Conservation (phyloP, 2,888 invertebrate genomes). For the Mesoligia furuncula region DNA sequence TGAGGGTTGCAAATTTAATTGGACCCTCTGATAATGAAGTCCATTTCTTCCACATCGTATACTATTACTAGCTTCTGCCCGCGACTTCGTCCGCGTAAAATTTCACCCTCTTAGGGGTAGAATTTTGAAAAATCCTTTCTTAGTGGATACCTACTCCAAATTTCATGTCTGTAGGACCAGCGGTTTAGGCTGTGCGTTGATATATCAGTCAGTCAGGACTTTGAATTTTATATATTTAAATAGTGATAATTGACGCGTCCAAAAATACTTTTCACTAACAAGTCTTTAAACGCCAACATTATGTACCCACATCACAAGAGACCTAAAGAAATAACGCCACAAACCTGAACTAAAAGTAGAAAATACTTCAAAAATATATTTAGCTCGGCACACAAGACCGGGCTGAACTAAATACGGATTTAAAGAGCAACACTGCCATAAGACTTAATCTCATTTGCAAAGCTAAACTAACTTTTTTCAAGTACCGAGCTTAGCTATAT, state of each 20-base stretch:
- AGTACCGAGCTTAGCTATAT: constrained; percentile 72
- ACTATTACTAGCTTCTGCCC: too few relatives aligned
- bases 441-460: constrained; percentile 83
- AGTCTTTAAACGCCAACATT: neutral
- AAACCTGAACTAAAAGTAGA: constrained; percentile 10
- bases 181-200: too few relatives aligned
- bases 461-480: constrained; percentile 79
- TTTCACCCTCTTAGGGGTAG: too few relatives aligned
- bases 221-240: too few relatives aligned
- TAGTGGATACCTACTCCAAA: too few relatives aligned
- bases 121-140: too few relatives aligned
- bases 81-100: too few relatives aligned
- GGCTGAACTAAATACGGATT: constrained; percentile 67
- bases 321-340: neutral
- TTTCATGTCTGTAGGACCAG: too few relatives aligned
- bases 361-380: constrained; percentile 22
- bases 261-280: too few relatives aligned
- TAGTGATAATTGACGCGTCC: neutral
- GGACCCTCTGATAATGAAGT: neutral
- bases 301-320: neutral
- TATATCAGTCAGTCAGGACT: too few relatives aligned
- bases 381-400: constrained; percentile 31
- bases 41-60: too few relatives aligned
- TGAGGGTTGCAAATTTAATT: neutral
- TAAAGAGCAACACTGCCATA: constrained; percentile 72